Base-by-base conservation (phyloP, 2,113 vertebrate genomes). In the Proterorhinus semilunaris region DNA sequence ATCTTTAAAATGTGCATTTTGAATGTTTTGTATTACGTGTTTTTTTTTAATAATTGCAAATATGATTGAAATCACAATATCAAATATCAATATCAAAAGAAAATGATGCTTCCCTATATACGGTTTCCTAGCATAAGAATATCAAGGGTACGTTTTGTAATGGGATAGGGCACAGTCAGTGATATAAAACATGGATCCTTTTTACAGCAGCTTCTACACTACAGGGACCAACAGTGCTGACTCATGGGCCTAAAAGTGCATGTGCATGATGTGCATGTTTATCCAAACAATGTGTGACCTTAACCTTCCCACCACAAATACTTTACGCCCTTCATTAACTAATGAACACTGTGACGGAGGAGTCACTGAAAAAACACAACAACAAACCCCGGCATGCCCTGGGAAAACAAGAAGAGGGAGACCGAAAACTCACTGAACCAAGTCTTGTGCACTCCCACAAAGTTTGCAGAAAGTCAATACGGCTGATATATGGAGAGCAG, bases 281-380 rank as follows among this genome's bases (percentile, higher is more conserved):
- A 50, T 77, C 81, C 43, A 83, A 88, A 88, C 83, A 86, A 55
- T 68, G 77, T 66, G n/a, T 78, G 84, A 86, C 88, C 85, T 81
- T 74, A 68, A 78, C 82, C 73, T 77, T 79, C 42, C 73, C 65
- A 71, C 84, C 62, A 72, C 81, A 80, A 79, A 85, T 71, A 81
- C 75, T 70, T 70, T 78, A 71, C 65, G 71, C 69, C 45, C 53
- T 52, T 65, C 82, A 82, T 84, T 78, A 83, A 79, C 68, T 81
- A 81, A 86, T 85, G 76, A 76, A 81, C 58, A 65, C 83, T 65
- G 50, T 27, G 55, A 50, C 62, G 52, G 61, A 79, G 81, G 79
- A 87, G 84, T 81, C 53, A 58, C 65, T 81, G 83, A 72, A 58
- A 44, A 83, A 87, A 87, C 82, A 82, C 65, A 83, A 86, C 77